Evolutionary conservation across 2,113 vertebrate genomes (phyloP), one percentile per base, ranked within the genome.

Genomic region (Syrrhaptes paradoxus): DNA sequence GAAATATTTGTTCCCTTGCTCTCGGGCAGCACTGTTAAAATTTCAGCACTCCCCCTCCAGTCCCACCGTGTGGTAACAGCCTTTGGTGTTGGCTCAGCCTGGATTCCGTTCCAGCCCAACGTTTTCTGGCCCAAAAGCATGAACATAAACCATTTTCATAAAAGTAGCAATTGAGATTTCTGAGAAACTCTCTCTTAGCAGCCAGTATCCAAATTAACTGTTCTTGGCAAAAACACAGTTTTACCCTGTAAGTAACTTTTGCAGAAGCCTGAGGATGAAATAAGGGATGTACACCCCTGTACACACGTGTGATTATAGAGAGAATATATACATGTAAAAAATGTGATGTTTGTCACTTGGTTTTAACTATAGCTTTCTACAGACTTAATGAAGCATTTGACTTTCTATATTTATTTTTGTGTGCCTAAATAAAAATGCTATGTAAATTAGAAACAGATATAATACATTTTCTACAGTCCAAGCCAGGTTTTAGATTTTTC

Each of bases 371-470:
- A 58, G 32, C 65, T 91, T 93, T 72, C 83, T 84, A 43, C 92
- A 95, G 91, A 61, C 29, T 43, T 89, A 94, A 63, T 78, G 61
- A 97, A 93, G 38, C 80, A 82, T 88, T 93, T 91, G 73, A 51
- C 68, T 92, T 83, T 66, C 68, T 83, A 7, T 95, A 96, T 96
- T 96, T 96, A 96, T 97, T 96, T 93, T 87, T 92, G 61, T 93
- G 90, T 96, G 89, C 93, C 90, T 97, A 91, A 96, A 89, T 84
- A 55, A 79, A 91, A 87, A 73, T 84, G 22, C 71, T 94, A 5
- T 96, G 92, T 97, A 94, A 75, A 94, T 90, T 62, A 87, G 84
- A 89, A 85, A 87, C 76, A 68, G 38, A 89, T 82, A 81, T 24
- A 80, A 68, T 85, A 77, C 59, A 12, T 96, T 96, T 96, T 93